Percentiles rank a stretch among this genome's conserved stretches.
These are phyloP conservation scores for Acanthococcus lagerstroemiae DNA, from an alignment of 2,888 invertebrate genomes.

Conservation along the genomic window DNA sequence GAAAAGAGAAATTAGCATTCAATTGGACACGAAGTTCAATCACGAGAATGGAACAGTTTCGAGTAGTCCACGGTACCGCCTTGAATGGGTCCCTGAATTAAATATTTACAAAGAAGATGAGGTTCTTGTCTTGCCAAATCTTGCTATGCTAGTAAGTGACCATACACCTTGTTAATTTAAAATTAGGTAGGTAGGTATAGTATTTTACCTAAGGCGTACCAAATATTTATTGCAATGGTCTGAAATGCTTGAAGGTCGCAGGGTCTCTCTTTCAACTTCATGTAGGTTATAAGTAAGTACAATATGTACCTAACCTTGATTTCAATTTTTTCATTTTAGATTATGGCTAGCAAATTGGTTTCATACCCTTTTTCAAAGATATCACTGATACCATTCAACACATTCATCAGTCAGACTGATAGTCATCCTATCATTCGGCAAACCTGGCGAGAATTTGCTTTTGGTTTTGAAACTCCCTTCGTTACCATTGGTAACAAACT, in stretches of 20 bases:
- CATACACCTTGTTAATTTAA: no score
- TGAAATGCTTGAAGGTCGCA: no score
- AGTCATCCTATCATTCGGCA: not conserved
- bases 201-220: no score
- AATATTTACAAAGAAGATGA: not conserved
- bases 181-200: no score
- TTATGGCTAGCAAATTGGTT: no score
- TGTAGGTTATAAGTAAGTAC: no score
- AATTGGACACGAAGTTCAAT: constrained; percentile 46
- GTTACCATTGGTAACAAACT: not conserved
- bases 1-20: constrained; percentile 64
- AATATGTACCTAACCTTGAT: no score
- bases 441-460: not conserved
- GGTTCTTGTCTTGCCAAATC: not conserved
- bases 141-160: not conserved
- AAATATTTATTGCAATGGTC: no score
- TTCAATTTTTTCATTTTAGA: no score
- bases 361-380: no score
- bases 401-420: not conserved
- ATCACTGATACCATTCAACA: not conserved
- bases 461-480: not conserved
- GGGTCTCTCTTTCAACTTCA: no score
- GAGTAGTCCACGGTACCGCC: not conserved
- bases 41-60: not conserved
- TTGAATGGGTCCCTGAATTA: not conserved